Base-by-base conservation (phyloP, 2,888 invertebrate genomes). In the Cyrtodaria siliqua region DNA sequence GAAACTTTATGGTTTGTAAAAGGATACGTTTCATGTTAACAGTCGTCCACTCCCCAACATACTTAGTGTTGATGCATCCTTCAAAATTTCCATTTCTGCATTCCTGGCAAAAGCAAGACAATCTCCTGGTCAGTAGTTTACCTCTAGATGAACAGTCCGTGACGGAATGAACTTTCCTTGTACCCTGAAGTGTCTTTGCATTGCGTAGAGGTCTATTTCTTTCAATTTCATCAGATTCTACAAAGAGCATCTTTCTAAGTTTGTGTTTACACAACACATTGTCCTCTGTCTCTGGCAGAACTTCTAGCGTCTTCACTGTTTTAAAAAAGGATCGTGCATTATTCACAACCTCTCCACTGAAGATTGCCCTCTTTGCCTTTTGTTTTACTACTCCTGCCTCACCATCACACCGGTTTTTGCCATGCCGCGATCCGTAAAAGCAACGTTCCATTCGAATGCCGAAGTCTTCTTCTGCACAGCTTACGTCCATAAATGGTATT, bases 341-440 rank as follows among this genome's bases (percentile, higher is more conserved):
- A 61, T 18, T 18, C 47, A 47, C 57, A 71, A 77, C 2, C 18
- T 62, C 38, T 26, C 29, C 70, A 53, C 29, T 63, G 29, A 27
- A 42, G 0, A 59, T 52, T 2, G 33, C 56, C 52, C 71, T 77
- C 0, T 67, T 59, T 26, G 59, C 76, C 47, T 33, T 62, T 23
- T 57, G 62, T 33, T 67, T 67, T 16, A 67, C n/a, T 8, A 67
- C 53, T 14, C 76, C 76, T 24, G 67, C 71, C 50, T 75, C 75
- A 1, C 75, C 69, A 57, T 71, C 67, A 40, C 71, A 77, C 26
- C 71, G 44, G 26, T 77, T 77, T 26, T 77, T 77, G 18, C 76
- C 70, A 63, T 71, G 71, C 8, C 67, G 33, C 0, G 67, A 71
- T 0, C 76, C 76, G 62, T 77, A 77, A 47, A 50, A 77, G 16